A percentile compares a stretch with the other conserved stretches of the same genome.
phyloP scores from a whole-genome alignment of 2,797 vertebrate species.

The Centroberyx gerrardi region DNA sequence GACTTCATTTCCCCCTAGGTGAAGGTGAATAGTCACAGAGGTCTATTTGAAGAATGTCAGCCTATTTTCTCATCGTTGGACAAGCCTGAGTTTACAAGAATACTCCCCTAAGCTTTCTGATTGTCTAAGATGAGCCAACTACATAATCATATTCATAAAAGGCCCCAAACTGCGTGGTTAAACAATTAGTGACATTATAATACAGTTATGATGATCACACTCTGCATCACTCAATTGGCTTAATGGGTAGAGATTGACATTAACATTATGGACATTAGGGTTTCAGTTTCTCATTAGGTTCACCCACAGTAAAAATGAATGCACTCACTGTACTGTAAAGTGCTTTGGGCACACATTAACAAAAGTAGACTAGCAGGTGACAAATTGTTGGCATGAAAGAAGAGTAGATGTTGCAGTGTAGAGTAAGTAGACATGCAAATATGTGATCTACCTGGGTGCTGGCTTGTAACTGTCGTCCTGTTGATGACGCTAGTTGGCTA shows the following conservation, averaged over 20 bases:
- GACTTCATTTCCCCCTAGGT: slow-evolving; percentile 4
- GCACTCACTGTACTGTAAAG: background rate
- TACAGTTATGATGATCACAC: background rate
- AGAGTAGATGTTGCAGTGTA: background rate
- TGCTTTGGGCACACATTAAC: background rate
- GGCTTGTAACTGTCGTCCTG: background rate
- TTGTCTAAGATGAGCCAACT: background rate
- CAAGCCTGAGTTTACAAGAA: slow-evolving; percentile 1
- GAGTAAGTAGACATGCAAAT: slow-evolving; percentile 11
- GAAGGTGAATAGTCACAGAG: slow-evolving; percentile 40
- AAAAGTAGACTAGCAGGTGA: background rate
- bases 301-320: background rate
- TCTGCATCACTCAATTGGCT: background rate
- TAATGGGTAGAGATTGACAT: background rate
- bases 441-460: background rate
- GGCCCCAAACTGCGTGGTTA: background rate
- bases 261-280: background rate
- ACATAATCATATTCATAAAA: background rate
- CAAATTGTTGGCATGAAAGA: background rate
- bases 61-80: slow-evolving; percentile 16
- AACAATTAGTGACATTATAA: background rate
- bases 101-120: background rate
- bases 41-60: slow-evolving; percentile 13
- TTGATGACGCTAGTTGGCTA: slow-evolving; percentile 4
- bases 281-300: background rate